Evolutionary conservation across 1,140 invertebrate genomes (phyloP).

Genomic region (Euura lappo): DNA sequence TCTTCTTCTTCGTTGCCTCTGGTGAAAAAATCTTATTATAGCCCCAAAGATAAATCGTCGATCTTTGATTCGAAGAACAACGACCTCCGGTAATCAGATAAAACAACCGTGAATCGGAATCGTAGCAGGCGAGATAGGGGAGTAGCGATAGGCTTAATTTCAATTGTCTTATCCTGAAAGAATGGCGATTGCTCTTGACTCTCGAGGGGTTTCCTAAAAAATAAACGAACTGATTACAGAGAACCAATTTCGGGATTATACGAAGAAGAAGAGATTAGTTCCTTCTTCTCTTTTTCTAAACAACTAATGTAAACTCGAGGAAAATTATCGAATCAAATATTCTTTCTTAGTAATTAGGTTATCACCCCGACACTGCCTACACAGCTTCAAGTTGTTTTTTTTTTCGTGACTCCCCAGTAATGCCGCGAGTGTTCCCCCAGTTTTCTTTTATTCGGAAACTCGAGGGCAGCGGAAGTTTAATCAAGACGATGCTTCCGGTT

Average conservation of each 20-base stretch:
- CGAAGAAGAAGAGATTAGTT: not conserved
- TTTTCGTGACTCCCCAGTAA: no score
- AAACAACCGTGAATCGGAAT: not conserved
- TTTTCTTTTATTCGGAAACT: not conserved
- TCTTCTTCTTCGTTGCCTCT: no score
- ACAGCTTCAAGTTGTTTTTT: no score
- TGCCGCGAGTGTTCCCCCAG: no score
- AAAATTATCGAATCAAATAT: no score
- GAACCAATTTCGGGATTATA: not conserved
- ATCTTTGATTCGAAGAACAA: no score
- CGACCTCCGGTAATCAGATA: not conserved
- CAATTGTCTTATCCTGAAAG: not conserved
- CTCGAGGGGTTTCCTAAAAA: not conserved
- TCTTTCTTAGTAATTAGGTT: no score
- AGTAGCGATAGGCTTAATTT: not conserved
- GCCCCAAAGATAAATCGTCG: no score
- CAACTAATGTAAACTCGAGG: no score
- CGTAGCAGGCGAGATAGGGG: not conserved
- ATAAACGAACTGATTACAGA: not conserved
- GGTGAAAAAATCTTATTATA: no score
- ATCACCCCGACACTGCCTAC: no score
- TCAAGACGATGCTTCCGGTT: slow-evolving; percentile 6
- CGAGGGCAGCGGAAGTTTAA: slow-evolving; percentile 1
- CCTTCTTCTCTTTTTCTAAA: no score
- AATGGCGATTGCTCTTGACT: not conserved